Base-by-base conservation (phyloP, 2,113 vertebrate species). In the Brachirus orientalis region DNA sequence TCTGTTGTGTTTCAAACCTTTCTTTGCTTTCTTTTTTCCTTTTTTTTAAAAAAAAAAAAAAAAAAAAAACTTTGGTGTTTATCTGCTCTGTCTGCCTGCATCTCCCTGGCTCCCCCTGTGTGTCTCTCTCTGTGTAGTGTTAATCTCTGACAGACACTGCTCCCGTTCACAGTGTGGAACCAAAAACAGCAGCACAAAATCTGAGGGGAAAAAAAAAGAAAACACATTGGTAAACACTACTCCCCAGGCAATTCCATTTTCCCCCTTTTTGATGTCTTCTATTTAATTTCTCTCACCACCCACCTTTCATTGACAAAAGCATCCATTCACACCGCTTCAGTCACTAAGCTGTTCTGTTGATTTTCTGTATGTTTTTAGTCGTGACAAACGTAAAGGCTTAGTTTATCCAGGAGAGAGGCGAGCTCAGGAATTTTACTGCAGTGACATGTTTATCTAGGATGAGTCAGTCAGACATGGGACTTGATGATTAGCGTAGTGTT, bases 131-230 rank as follows among this genome's bases (percentile, higher is more conserved):
- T 87, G 68, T 80, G 80, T 71, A 63, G 82, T 79, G 63, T 77
- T 87, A 87, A 88, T 90, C 80, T 85, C 76, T 86, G 72, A 82
- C 85, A 84, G 75, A 84, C 82, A 80, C 70, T 44, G 68, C 48
- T 86, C 80, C 69, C 37, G 40, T 80, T 89, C 83, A 47, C 79
- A 79, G 81, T 60, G 12, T 83, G 85, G 36, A 66, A 69, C 81
- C 44, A 43, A 77, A 83, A 81, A 72, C 69, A 40, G 75, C 74
- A 43, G 57, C 77, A 61, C 50, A 53, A 20, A 78, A 69, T 78
- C 57, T 58, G 63, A 60, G n/a, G 65, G 3, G 45, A 55, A 56
- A 48, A 55, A 56, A 48, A 60, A 47, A 8, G 35, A 44, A 57
- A 79, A 64, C 38, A 41, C 62, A 65, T 80, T 11, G 19, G 81